Conservation (phyloP, 2,797 vertebrate genomes). For the Myotis findleyi region DNA sequence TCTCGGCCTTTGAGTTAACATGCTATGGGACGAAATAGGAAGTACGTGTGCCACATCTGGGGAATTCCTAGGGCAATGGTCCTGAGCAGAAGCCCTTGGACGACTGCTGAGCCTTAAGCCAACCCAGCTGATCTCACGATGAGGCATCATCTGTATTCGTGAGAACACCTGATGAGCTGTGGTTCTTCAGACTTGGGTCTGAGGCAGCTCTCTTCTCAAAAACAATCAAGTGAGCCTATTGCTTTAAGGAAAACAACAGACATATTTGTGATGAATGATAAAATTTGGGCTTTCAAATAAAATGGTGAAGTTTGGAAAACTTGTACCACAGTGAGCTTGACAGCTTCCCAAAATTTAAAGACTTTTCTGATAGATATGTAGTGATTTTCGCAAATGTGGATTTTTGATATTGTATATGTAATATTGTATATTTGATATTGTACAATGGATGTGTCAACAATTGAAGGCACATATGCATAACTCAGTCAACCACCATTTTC, state of each 20-base stretch:
- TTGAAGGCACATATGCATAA: not conserved
- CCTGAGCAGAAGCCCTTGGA: not conserved
- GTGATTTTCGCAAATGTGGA: not conserved
- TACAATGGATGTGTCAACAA: not conserved
- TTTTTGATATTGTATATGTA: not conserved
- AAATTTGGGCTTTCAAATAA: conserved; percentile 53
- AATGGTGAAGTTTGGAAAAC: conserved; percentile 27
- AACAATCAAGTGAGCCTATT: not conserved
- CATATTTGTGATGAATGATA: conserved; percentile 26
- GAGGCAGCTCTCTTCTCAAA: not conserved
- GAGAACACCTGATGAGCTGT: not conserved
- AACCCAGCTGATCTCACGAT: not conserved
- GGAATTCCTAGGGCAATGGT: not conserved
- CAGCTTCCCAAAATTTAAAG: not conserved
- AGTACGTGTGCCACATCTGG: too few relatives aligned
- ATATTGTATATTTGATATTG: not conserved
- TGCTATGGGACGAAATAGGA: not conserved
- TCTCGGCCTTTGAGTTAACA: not conserved
- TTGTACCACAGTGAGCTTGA: not conserved
- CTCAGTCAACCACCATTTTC: not conserved
- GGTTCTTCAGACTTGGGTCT: not conserved
- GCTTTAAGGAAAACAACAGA: conserved; percentile 23
- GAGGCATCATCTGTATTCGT: not conserved
- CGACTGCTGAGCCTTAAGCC: not conserved
- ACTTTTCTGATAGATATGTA: not conserved